Base-by-base conservation (phyloP, 2,113 vertebrate species). In the Psephotus haematonotus region DNA sequence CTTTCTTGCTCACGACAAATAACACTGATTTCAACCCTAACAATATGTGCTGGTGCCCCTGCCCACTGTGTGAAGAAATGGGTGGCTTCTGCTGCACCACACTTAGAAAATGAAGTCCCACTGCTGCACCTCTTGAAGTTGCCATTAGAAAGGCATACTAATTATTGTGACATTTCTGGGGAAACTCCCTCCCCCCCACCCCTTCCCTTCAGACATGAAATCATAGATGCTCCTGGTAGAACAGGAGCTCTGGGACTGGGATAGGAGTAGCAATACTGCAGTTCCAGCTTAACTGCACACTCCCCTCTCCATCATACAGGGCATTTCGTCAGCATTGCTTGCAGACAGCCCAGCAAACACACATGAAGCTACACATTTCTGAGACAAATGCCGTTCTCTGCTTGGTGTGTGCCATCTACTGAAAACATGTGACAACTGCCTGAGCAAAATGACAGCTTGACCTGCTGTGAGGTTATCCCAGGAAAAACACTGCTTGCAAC, bases 61-160 rank as follows among this genome's bases (percentile, higher is more conserved):
- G 49, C 47, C 39, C 84, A 70, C 14, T 13, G 41, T 46, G 71
- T 20, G 79, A 46, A 44, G 44, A 85, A 81, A 62, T 28, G 2
- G 44, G 41, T 46, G 55, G 43, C 22, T 88, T 70, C 76, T 64
- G 69, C 43, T 75, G 90, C 77, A 75, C 27, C 33, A 70, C 13
- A 4, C 64, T 88, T 92, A 83, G 47, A 74, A 53, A 75, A 83
- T 60, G 35, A 84, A 85, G 53, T 60, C 50, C 69, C 76, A 43
- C 33, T 60, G 55, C 62, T 65, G 57, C 63, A 67, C 3, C 10
- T 91, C 68, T 57, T 86, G 39, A 39, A 90, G 57, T 33, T 63
- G 57, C 67, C 69, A 83, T 96, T 92, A 90, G 88, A 84, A 95
- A 94, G 70, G 79, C 12, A 69, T 68, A 69, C 25, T 84, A 82